Percentiles rank a stretch among this genome's conserved stretches.
phyloP scores from a whole-genome alignment of 2,797 vertebrate species.

The Lemur catta region DNA sequence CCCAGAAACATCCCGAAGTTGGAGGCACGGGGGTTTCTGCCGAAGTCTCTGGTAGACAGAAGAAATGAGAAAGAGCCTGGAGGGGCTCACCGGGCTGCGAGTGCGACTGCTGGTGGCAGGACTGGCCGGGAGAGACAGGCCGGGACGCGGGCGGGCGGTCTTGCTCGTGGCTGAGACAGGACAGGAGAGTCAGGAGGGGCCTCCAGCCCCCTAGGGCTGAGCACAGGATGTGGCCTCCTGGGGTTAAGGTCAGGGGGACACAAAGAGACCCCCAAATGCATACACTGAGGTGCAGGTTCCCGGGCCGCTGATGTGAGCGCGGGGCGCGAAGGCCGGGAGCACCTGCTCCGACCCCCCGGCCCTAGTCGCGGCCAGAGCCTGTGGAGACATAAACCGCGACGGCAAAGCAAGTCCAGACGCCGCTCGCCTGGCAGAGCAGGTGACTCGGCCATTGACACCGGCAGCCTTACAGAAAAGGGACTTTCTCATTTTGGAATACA shows the following conservation, averaged over 20 bases:
- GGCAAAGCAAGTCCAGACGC: not conserved
- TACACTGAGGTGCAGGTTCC: not conserved
- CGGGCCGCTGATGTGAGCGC: not conserved
- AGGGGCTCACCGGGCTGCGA: not conserved
- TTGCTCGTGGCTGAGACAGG: not conserved
- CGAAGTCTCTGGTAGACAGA: not conserved
- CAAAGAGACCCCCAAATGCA: not conserved
- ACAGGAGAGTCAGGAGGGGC: not conserved
- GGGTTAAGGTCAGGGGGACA: not conserved
- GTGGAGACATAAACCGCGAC: not conserved
- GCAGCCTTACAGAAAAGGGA: not conserved
- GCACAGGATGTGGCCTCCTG: not conserved
- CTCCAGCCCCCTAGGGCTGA: not conserved
- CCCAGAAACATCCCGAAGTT: not conserved
- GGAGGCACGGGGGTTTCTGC: fast-evolving
- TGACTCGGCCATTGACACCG: not conserved
- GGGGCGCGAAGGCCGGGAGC: not conserved
- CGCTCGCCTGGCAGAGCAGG: not conserved
- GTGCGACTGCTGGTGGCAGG: not conserved
- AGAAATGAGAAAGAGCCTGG: not conserved
- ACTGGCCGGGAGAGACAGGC: not conserved
- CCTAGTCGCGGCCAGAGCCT: not conserved
- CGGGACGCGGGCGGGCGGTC: not conserved
- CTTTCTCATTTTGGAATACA: not conserved
- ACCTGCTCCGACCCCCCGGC: too few relatives aligned